Evolutionary conservation across 2,888 invertebrate genomes (phyloP).

Genomic region (Parapristionchus giblindavisi): DNA sequence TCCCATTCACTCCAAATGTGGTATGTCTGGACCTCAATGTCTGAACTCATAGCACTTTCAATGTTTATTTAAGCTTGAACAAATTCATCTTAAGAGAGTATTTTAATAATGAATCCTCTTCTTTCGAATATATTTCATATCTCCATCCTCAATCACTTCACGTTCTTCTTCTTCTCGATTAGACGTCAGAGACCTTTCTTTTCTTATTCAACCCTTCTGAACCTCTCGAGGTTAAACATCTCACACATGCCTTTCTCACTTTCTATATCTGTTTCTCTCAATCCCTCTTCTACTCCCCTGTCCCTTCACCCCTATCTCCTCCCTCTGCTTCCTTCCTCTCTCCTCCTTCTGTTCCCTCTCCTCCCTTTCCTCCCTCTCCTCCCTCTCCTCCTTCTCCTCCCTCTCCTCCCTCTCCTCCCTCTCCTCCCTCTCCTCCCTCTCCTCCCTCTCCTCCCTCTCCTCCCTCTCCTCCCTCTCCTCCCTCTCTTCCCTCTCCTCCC

Average conservation of each 20-base stretch:
- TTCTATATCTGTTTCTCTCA: background rate
- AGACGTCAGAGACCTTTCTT: no score
- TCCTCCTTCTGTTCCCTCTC: background rate
- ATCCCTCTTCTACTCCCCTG: background rate
- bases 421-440: background rate
- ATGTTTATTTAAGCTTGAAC: no score
- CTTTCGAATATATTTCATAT: no score
- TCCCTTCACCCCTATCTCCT: background rate
- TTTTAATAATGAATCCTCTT: no score
- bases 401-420: background rate
- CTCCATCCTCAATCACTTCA: no score
- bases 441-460: background rate
- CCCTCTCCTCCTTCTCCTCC: constrained; percentile 1
- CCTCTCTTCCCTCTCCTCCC: background rate
- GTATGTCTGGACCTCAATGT: no score
- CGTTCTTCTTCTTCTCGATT: no score
- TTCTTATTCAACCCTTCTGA: no score
- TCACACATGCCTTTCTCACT: background rate
- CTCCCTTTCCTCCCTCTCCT: constrained; percentile 6
- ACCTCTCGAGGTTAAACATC: no score
- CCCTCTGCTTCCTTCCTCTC: background rate
- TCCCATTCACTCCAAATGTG: background rate
- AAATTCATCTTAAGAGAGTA: no score
- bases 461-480: background rate
- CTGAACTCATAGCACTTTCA: no score